A percentile compares a stretch with the other conserved stretches of the same genome.
Conservation (phyloP, 1,140 invertebrate species). For the Bombus pyrosoma region DNA sequence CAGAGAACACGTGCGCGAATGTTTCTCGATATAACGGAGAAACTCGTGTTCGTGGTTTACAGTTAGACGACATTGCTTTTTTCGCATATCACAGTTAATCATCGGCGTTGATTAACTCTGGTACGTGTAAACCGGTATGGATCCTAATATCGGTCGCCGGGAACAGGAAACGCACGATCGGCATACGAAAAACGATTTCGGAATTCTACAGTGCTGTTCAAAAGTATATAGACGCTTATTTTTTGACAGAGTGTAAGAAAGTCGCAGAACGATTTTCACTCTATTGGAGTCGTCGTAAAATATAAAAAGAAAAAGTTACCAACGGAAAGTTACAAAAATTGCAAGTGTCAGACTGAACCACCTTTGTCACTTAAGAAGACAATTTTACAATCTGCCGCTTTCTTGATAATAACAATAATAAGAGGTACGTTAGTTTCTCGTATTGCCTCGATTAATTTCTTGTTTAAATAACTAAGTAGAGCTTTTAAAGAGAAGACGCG, state of each 20-base stretch:
- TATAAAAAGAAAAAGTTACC: no score
- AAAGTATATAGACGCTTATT: neutral
- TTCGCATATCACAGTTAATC: neutral
- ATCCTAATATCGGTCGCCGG: neutral
- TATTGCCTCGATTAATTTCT: neutral
- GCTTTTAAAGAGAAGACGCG: no score
- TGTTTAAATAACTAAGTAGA: neutral
- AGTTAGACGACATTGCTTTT: conserved; percentile 15
- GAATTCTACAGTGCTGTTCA: neutral
- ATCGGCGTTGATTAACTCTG: neutral
- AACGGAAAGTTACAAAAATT: no score
- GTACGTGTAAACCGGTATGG: neutral
- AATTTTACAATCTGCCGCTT: neutral
- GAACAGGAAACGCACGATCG: conserved; percentile 6
- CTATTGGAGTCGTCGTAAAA: no score
- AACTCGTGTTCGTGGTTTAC: conserved; percentile 21
- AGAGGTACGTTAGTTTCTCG: no score
- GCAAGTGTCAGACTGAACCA: no score
- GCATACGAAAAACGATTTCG: neutral
- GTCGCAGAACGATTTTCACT: neutral
- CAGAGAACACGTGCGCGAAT: conserved; percentile 8
- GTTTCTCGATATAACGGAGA: neutral
- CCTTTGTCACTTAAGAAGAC: neutral
- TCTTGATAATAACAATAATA: neutral
- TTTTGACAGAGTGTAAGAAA: neutral